Conservation (phyloP, 2,113 vertebrate species). For the Xiphophorus hellerii region DNA sequence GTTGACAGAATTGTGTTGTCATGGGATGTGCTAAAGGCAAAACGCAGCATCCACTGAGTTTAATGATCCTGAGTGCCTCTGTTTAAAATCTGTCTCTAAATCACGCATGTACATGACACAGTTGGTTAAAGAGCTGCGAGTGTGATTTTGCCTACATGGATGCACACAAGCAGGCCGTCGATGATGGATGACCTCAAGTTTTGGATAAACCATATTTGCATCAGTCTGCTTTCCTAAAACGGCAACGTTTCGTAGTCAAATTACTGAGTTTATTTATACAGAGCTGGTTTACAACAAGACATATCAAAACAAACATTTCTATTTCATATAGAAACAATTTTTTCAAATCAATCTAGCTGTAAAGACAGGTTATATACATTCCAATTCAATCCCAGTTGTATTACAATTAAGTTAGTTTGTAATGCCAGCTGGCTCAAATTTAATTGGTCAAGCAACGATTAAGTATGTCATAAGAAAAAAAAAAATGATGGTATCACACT, state of each 20-base stretch:
- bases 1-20: constrained; percentile 68
- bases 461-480: no score
- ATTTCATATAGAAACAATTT: no score
- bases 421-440: no score
- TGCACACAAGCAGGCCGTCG: constrained; percentile 5
- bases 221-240: constrained; percentile 58
- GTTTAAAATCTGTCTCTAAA: constrained; percentile 57
- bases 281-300: no score
- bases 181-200: constrained; percentile 57
- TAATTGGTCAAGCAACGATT: no score
- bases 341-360: no score
- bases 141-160: constrained; percentile 1
- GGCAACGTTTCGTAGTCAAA: constrained; percentile 42
- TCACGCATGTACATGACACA: constrained; percentile 58
- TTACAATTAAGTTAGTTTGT: no score
- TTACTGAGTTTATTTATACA: background rate
- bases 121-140: constrained; percentile 48
- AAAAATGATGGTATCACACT: no score
- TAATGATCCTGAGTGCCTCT: constrained; percentile 50
- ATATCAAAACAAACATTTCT: no score
- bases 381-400: no score
- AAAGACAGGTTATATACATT: no score
- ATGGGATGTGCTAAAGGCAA: constrained; percentile 63
- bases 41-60: constrained; percentile 48
- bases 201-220: constrained; percentile 43